Evolutionary conservation across 2,797 vertebrate species (phyloP), one percentile per base, ranked within the genome.

Genomic region (Lutjanus campechanus): DNA sequence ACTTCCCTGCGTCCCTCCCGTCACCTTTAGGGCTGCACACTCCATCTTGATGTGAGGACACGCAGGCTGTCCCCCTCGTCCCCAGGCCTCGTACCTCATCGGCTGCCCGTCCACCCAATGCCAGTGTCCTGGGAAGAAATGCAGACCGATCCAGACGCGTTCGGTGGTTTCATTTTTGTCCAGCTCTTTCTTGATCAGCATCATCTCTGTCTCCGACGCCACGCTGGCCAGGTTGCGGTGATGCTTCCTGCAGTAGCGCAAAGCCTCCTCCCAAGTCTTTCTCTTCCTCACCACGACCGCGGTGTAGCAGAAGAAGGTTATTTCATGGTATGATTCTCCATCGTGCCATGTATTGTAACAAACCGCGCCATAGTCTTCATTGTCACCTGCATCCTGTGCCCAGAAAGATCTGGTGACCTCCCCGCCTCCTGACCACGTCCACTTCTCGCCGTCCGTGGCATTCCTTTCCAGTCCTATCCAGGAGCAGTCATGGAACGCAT

Each of bases 251-350:
- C 93, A 93, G 69, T 92, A 44, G 0, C 77, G 3, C 29, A 90
- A 19, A 44, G 91, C 91, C 11, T 90, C 85, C 53, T 87, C 80
- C 92, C 92, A 93, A 3, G 70, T 90, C 70, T 77, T 92, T 6
- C 2, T 73, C 80, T 92, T 64, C 10, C 54, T 81, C 70, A 92
- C 90, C 22, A 89, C 77, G 0, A 77, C 7, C 7, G 46, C 69
- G 0, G 22, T 66, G 77, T 84, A 90, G 78, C 94, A 93, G 22
- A 91, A 25, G 47, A 80, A 89, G 1, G 8, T 0, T 0, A 2
- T 0, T 0, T 0, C 0, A 0, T 0, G 0, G 0, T 0, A 0
- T 13, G 11, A 2, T 7, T 0, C 0, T 3, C 6, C 0, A 55
- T 79, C 49, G 5, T 60, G 1, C 84, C 83, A 89, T 2, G 0